Percentiles rank a stretch among this genome's conserved stretches.
phyloP scores from a whole-genome alignment of 2,888 invertebrate species.

The Parasteatoda lunata region DNA sequence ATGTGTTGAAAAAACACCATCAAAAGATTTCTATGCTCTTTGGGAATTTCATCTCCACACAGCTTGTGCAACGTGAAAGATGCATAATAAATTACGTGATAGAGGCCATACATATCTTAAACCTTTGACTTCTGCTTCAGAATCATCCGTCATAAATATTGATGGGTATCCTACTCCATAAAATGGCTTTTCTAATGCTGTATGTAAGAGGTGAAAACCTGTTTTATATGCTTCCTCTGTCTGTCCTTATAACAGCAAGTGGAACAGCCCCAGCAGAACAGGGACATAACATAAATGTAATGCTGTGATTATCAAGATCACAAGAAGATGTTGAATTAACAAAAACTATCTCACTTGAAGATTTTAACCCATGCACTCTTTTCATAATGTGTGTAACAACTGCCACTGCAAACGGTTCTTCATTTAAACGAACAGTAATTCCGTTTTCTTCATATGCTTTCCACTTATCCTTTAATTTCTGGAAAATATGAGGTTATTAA shows the following conservation, averaged over 20 bases:
- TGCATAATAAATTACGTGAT: neutral
- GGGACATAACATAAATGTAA: neutral
- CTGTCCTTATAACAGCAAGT: neutral
- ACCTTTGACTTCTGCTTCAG: neutral
- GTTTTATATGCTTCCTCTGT: slow-evolving; percentile 8
- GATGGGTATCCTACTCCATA: neutral
- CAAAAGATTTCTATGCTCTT: neutral
- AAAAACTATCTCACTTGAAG: neutral
- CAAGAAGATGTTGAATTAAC: slow-evolving; percentile 1
- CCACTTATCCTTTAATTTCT: no score
- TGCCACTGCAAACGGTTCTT: no score
- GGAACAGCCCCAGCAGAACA: slow-evolving; percentile 1
- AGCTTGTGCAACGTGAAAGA: neutral
- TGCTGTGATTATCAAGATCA: neutral
- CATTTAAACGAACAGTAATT: no score
- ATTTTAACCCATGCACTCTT: neutral
- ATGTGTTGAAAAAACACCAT: neutral
- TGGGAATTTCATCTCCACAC: neutral
- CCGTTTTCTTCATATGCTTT: no score
- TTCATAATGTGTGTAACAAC: neutral
- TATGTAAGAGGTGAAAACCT: slow-evolving; percentile 20
- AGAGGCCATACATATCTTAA: no score
- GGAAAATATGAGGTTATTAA: no score
- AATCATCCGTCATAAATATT: neutral
- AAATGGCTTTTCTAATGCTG: neutral